phyloP scores from a whole-genome alignment of 92 coral and sea anemone genomes.

The Epizoanthus illoricatus region DNA sequence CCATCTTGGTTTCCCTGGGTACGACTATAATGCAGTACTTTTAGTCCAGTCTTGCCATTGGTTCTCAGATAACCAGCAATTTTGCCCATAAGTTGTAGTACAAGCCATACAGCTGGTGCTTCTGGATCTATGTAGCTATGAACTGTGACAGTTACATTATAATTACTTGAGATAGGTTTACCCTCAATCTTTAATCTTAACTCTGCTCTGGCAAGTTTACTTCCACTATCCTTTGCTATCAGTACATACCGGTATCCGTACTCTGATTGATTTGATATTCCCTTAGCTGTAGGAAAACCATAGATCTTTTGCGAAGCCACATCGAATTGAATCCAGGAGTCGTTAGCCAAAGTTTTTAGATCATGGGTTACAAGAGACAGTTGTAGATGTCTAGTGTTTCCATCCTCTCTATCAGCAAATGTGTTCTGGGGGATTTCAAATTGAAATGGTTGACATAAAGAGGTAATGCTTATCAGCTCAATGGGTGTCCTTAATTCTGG shows the following conservation, averaged over 20 bases:
- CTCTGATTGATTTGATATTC: constrained; percentile 11
- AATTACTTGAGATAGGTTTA: background rate
- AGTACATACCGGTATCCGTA: constrained; percentile 30
- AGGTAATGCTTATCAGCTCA: constrained; percentile 35
- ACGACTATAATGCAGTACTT: constrained; percentile 27
- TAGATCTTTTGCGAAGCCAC: constrained; percentile 20
- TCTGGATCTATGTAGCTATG: constrained; percentile 27
- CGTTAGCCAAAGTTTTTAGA: constrained; percentile 15
- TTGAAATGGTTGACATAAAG: constrained; percentile 50
- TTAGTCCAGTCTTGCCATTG: background rate
- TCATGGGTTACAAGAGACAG: constrained; percentile 52
- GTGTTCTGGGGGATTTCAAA: constrained; percentile 50
- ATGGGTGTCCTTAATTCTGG: constrained; percentile 51
- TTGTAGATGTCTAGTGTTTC: constrained; percentile 57
- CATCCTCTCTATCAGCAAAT: constrained; percentile 73
- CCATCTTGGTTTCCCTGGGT: constrained; percentile 22
- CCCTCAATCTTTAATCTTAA: constrained; percentile 22
- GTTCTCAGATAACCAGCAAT: constrained; percentile 11
- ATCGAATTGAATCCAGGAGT: constrained; percentile 44
- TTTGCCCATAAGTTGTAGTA: constrained; percentile 14
- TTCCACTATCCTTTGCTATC: constrained; percentile 44
- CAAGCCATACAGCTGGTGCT: constrained; percentile 39
- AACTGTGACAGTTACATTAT: constrained; percentile 31
- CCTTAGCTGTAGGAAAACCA: constrained; percentile 39
- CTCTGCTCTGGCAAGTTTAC: constrained; percentile 13